Evolutionary conservation across 2,113 vertebrate species (phyloP), one percentile per base, ranked within the genome.

Genomic region (Brienomyrus longianalis): DNA sequence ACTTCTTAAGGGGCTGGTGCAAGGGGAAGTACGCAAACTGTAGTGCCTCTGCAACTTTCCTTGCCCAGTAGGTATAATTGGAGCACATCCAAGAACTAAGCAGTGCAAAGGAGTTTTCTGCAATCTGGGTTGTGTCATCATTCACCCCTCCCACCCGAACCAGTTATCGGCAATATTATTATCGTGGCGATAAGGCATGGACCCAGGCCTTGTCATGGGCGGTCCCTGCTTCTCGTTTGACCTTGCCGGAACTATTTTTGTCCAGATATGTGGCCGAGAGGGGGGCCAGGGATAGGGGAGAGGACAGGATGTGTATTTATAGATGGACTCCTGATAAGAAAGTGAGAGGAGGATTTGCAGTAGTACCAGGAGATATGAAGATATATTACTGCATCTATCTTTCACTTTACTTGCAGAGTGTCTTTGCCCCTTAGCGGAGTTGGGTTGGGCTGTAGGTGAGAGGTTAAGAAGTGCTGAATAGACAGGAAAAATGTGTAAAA

Each of bases 171-270:
- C n/a, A 23, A 90, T 87, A 80, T 54, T 90, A 45, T 90, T 87
- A 31, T 89, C 35, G 2, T 43, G 21, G 2, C 66, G 89, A 91
- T 88, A 91, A 88, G 88, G 8, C 87, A 31, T 62, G 13, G 39
- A 21, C 56, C 70, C 21, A 43, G 62, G 89, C 50, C 90, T 89
- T 70, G 86, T 83, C 6, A 13, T 21, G 35, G 50, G 50, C 48
- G 19, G 83, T 48, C 48, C 10, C n/a, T 47, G 35, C 45, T 83
- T 90, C 74, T 91, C 59, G 23, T 52, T 35, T 92, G 91, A 92
- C 92, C 92, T 92, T 90, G 90, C 70, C 47, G 88, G 88, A 66
- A 89, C 90, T 91, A 92, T 93, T 90, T 91, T 85, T 88, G 70
- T 92, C 48, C 52, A 43, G 80, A 77, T 91, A 90, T 85, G 56